Conservation (phyloP, 2,113 vertebrate species). For the Siniperca chuatsi region DNA sequence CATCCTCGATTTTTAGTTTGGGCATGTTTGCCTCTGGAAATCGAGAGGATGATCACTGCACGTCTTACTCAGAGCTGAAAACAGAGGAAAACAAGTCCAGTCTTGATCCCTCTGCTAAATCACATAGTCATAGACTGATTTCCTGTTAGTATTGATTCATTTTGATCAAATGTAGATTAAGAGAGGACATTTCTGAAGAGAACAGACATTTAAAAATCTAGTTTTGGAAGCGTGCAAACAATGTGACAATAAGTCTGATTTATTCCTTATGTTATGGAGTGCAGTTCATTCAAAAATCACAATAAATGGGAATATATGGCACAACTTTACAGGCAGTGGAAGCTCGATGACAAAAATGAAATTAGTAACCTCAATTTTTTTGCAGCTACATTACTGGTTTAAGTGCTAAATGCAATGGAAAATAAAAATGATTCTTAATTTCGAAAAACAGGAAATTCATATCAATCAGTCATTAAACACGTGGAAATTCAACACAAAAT, state of each 20-base stretch:
- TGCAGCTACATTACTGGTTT: background rate
- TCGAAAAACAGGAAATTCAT: background rate
- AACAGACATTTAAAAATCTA: background rate
- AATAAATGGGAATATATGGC: background rate
- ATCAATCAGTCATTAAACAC: background rate
- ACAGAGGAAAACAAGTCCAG: slow-evolving; percentile 12
- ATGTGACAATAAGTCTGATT: background rate
- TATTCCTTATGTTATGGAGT: background rate
- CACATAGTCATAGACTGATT: background rate
- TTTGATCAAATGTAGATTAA: slow-evolving; percentile 2
- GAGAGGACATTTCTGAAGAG: background rate
- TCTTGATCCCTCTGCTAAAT: slow-evolving; percentile 21
- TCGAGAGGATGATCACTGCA: background rate
- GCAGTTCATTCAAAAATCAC: background rate
- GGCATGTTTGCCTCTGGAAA: slow-evolving; percentile 3
- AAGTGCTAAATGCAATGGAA: background rate
- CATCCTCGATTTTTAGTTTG: background rate
- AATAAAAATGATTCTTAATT: background rate
- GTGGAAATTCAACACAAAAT: background rate
- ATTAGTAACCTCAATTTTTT: too few relatives aligned
- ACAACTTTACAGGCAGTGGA: background rate
- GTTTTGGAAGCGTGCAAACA: background rate
- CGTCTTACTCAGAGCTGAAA: slow-evolving; percentile 23
- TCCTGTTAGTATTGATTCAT: background rate
- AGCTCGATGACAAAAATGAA: too few relatives aligned